Base-by-base conservation (phyloP, 1,140 invertebrate genomes). In the Drosophila sp. region DNA sequence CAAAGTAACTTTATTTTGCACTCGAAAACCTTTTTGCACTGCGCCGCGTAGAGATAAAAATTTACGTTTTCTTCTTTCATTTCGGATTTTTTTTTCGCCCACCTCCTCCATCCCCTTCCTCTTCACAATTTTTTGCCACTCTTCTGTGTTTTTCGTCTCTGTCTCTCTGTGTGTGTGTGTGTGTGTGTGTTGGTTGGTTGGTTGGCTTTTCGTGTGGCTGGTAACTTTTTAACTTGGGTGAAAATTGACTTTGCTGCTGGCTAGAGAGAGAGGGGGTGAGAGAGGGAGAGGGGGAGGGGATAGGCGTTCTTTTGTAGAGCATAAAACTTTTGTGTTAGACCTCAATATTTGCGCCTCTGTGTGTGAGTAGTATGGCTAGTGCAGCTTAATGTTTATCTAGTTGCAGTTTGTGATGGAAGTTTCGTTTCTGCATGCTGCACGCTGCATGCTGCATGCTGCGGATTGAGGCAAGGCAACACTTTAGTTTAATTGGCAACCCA, bases 1-100 rank as follows among this genome's bases (percentile, higher is more conserved):
- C 76, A 87, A 87, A 87, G 83, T 87, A 87, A 87, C 83, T 87
- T 87, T 87, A 87, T 87, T 87, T 87, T 83, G 83, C 83, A 87
- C 83, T 87, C 83, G 76, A 87, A 50, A 87, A 87, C 79, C 83
- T 87, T 87, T 86, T 87, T 87, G 83, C 82, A 79, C 71, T 79
- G 72, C 77, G 71, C 80, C 72, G 77, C 60, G 66, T 73, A 65
- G 69, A 79, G 84, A 86, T 80, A 85, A 85, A 85, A 85, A 86
- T 86, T 86, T 86, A 86, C 78, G 82, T 81, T 86, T 80, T 70
- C 38, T 44, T 44, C 38, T 60, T 38, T 25, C 60, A 64, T 50
- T 73, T 73, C 66, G 61, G 50, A 72, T 72, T 61, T 76, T 79
- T 70, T 75, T 75, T 75, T 75, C 17, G 50, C 25, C 61, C 11